Evolutionary conservation across 2,797 vertebrate genomes (phyloP).

Genomic region (Enteromius unitaeniatus): DNA sequence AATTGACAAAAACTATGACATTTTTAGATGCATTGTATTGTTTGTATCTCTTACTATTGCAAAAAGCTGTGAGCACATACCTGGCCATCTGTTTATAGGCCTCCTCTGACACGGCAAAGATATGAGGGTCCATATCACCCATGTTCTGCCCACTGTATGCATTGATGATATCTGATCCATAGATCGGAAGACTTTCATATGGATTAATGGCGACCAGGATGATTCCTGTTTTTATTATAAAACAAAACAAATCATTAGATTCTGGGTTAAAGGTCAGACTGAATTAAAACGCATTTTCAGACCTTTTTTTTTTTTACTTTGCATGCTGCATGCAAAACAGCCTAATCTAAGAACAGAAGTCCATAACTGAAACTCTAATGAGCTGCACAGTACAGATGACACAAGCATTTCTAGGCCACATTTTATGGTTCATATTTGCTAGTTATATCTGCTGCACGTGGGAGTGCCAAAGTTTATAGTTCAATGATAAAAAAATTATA

Average conservation of each 20-base stretch:
- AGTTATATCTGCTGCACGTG: not conserved
- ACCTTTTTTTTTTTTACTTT: not conserved
- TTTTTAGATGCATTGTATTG: not conserved
- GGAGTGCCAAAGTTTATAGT: slow-evolving; percentile 74
- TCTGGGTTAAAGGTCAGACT: slow-evolving; percentile 16
- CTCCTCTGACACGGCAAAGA: slow-evolving; percentile 97
- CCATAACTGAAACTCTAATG: slow-evolving; percentile 41
- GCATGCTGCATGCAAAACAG: slow-evolving; percentile 10
- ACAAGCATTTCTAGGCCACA: not conserved
- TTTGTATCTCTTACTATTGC: not conserved
- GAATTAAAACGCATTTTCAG: not conserved
- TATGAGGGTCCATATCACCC: slow-evolving; percentile 98
- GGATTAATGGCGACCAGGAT: slow-evolving; percentile 98
- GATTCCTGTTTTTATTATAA: slow-evolving; percentile 80
- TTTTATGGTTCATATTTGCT: slow-evolving; percentile 11
- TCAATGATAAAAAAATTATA: not conserved
- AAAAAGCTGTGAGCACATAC: slow-evolving; percentile 71
- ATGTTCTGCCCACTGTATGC: slow-evolving; percentile 97
- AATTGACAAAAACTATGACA: not conserved
- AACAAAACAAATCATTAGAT: not conserved
- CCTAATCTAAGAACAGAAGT: slow-evolving; percentile 50
- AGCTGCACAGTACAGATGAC: slow-evolving; percentile 52
- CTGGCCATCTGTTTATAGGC: slow-evolving; percentile 98
- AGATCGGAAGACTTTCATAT: slow-evolving; percentile 93
- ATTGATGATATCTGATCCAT: slow-evolving; percentile 93